Evolutionary conservation across 92 coral and sea anemone genomes (phyloP).

Genomic region (Porites rus): DNA sequence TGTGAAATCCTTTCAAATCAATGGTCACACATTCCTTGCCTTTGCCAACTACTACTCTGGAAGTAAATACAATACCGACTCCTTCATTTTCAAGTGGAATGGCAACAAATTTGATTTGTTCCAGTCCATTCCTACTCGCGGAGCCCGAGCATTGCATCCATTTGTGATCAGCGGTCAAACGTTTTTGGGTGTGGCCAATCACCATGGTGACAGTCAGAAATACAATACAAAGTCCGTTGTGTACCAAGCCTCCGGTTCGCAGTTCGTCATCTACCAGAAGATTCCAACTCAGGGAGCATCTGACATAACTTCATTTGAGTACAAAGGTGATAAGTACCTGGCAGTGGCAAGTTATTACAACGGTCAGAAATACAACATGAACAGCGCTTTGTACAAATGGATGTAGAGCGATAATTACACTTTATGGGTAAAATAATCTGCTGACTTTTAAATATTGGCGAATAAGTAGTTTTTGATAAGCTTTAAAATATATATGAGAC

Average conservation of each 20-base stretch:
- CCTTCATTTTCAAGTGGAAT: too few species aligned
- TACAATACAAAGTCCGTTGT: slow-evolving; percentile 43
- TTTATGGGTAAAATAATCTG: too few species aligned
- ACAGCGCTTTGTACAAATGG: too few species aligned
- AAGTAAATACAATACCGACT: too few species aligned
- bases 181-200: slow-evolving; percentile 48
- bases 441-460: too few species aligned
- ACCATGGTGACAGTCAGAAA: slow-evolving; percentile 5
- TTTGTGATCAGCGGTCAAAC: slow-evolving; percentile 53
- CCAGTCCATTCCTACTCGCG: slow-evolving; percentile 46
- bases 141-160: slow-evolving; percentile 17
- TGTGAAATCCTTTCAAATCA: neutral
- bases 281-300: slow-evolving; percentile 45
- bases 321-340: slow-evolving; percentile 39
- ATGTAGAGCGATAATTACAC: too few species aligned
- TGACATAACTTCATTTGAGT: slow-evolving; percentile 56
- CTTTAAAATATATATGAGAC: too few species aligned
- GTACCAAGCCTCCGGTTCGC: slow-evolving; percentile 66
- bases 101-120: slow-evolving; percentile 1
- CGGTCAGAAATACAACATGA: too few species aligned
- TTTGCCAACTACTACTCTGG: slow-evolving; percentile 12
- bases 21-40: slow-evolving; percentile 33
- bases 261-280: slow-evolving; percentile 54
- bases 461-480: too few species aligned
- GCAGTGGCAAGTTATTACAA: too few species aligned